Evolutionary conservation across 1,140 invertebrate genomes (phyloP), one percentile per base, ranked within the genome.

Genomic region (Calliphora vicina): DNA sequence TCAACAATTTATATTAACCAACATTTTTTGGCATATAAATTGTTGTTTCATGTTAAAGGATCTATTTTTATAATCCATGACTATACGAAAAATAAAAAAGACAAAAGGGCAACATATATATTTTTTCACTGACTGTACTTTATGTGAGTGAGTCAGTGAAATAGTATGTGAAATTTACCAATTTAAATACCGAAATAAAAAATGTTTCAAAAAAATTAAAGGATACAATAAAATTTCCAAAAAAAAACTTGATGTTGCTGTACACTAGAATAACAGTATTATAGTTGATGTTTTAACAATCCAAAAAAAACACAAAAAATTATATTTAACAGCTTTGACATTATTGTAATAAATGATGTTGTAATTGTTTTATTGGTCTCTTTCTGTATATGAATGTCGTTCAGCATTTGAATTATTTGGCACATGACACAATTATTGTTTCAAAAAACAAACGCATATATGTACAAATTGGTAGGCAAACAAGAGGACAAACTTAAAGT

Each of bases 331-430:
- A 20, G 61, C 20, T 67, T 10, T 67, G 61, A 67, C 61, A 67
- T 67, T 67, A 67, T 67, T 25, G 12, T 67, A 67, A 67, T 67
- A 67, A 67, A 67, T 67, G 61, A 67, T 67, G 61, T 23, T 67
- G 61, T 23, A 67, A 67, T 67, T 67, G 61, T 67, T 67, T 67
- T 67, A 67, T 67, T 67, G 61, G 61, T 50, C 12, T 50, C 3
- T 17, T n/a, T 50, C 45, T 12, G 12, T n/a, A 50, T 50, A 10
- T 50, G 4, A 1, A 17, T 17, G 12, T 43, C 12, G 5, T 50
- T 50, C 4, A 50, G 4, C 20, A 20, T 23, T 23, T 67, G n/a
- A 10, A 25, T 67, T 12, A 67, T 67, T 67, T 67, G 20, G 61
- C 6, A 67, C 61, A 20, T 67, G 61, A 67, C 61, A 23, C 61